Base-by-base conservation (phyloP, 2,888 invertebrate genomes). In the Lepidochrysops patricia region DNA sequence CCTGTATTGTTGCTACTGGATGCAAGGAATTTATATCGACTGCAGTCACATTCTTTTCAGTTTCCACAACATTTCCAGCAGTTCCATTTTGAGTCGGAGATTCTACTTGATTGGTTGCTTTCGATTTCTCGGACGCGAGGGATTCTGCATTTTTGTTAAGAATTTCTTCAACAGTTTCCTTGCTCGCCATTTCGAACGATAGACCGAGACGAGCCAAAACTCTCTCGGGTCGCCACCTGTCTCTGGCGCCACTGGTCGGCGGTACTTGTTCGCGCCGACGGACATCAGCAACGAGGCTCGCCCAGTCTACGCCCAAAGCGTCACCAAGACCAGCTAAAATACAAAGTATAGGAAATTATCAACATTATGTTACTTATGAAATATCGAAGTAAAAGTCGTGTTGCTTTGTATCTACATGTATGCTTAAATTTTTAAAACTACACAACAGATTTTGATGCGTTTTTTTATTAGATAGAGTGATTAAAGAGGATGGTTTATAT, bases 231-330 rank as follows among this genome's bases (percentile, higher is more conserved):
- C 93, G 93, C 95, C 96, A 97, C 48, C 94, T 92, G 66, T 94
- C 92, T 64, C 96, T 92, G 1, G 94, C 94, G 4, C 92, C 91
- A 62, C 87, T 83, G 0, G 78, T 77, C 1, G 83, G 90, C 5
- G 90, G 88, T n/a, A 80, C 77, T 63, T 90, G 90, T 66, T 86
- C 88, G 2, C 89, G 82, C 9, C 89, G 79, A 34, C 92, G 91
- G 4, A 95, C 94, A 80, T 96, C 96, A 2, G 94, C 94, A 0
- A 96, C 94, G 52, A 98, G 89, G 75, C 96, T 96, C 9, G 96
- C 95, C 97, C 97, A 97, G 81, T 98, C 97, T 1, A 98, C 97
- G n/a, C 97, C 97, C 27, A 98, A 84, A n/a, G 96, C 96, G 81
- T 97, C 97, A 4, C 96, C 96, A 64, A 97, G 91, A 34, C 94